phyloP scores from a whole-genome alignment of 2,888 invertebrate species.

The Hydrotaea diabolus region DNA sequence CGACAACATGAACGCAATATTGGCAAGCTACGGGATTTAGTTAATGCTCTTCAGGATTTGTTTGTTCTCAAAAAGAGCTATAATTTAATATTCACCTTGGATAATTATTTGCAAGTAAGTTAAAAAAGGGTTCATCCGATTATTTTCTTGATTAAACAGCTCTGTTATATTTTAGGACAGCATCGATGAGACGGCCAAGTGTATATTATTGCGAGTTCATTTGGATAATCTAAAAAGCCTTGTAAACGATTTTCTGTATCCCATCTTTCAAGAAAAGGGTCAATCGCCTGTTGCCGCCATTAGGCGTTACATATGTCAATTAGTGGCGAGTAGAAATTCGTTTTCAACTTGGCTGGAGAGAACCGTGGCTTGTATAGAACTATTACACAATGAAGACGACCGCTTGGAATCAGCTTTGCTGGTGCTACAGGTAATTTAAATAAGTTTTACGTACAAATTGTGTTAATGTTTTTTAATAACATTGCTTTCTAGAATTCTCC shows the following conservation, averaged over 20 bases:
- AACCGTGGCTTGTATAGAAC: constrained; percentile 76
- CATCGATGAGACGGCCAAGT: constrained; percentile 78
- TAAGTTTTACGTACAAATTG: constrained; percentile 4
- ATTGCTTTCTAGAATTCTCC: constrained; percentile 73
- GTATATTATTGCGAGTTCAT: constrained; percentile 78
- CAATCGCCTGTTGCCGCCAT: constrained; percentile 75
- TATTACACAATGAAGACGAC: constrained; percentile 79
- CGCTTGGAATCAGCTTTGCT: constrained; percentile 77
- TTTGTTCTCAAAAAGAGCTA: constrained; percentile 78
- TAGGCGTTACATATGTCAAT: constrained; percentile 76
- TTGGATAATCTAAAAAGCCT: constrained; percentile 77
- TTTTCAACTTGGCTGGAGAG: constrained; percentile 79
- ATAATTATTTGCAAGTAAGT: constrained; percentile 76
- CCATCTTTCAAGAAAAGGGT: constrained; percentile 79
- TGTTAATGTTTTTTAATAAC: background rate
- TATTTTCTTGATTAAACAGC: background rate
- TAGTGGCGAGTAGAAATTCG: constrained; percentile 76
- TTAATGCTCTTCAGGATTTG: constrained; percentile 77
- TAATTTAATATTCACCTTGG: constrained; percentile 78
- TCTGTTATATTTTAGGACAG: constrained; percentile 71
- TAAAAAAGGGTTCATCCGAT: background rate
- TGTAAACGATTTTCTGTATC: constrained; percentile 79
- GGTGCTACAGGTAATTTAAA: constrained; percentile 74
- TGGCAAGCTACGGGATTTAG: constrained; percentile 75
- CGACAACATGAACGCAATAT: constrained; percentile 78